A percentile compares a stretch with the other conserved stretches of the same genome.
Conservation (phyloP, 2,888 invertebrate genomes). For the Drosophila multiciliata region DNA sequence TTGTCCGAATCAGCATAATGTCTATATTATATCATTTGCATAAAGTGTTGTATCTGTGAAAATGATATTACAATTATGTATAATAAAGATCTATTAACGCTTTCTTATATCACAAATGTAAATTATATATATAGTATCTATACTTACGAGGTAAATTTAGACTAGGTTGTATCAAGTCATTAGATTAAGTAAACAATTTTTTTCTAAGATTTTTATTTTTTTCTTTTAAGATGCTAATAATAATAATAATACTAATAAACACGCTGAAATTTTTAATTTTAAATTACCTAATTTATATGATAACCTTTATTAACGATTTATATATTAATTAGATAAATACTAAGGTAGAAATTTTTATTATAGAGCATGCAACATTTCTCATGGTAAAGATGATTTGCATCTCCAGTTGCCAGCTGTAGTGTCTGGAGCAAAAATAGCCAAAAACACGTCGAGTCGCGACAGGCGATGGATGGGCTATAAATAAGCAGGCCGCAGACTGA, state of each 20-base stretch:
- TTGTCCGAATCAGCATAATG: not conserved
- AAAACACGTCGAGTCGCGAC: slow-evolving; percentile 66
- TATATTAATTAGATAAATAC: not conserved
- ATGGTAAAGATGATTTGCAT: not conserved
- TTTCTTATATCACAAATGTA: not conserved
- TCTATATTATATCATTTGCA: no score
- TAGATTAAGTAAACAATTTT: not conserved
- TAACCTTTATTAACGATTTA: not conserved
- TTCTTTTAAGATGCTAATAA: not conserved
- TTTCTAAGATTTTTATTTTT: not conserved
- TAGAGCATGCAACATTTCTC: slow-evolving; percentile 36
- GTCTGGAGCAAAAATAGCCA: slow-evolving; percentile 77
- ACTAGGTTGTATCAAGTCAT: not conserved
- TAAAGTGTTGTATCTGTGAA: not conserved
- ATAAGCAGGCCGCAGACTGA: slow-evolving; percentile 70
- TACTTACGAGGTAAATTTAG: not conserved
- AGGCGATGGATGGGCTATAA: slow-evolving; percentile 79
- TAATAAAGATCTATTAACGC: not conserved
- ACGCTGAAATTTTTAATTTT: no score
- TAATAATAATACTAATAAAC: no score
- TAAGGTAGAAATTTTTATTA: not conserved
- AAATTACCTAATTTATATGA: not conserved
- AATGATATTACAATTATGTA: not conserved
- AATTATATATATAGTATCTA: not conserved
- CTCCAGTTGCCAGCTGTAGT: slow-evolving; percentile 57